Base-by-base conservation (phyloP, 1,140 invertebrate genomes). In the Aphelenchoides fujianensis region DNA sequence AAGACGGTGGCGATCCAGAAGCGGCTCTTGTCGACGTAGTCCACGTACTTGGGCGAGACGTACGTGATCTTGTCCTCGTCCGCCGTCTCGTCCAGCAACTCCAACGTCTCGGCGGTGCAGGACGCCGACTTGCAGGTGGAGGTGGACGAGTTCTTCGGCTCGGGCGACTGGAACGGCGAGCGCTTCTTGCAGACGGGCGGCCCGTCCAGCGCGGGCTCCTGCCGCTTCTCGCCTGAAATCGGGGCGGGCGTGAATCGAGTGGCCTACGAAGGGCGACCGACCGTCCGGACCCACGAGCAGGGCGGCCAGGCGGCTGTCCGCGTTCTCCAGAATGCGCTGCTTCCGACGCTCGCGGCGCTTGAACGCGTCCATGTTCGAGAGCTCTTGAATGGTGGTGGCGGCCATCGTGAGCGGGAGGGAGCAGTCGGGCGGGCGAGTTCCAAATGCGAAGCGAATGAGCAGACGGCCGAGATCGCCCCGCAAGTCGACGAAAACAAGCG, bases 331-430 rank as follows among this genome's bases (percentile, higher is more conserved):
- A 1, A 61, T 61, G 27, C 31, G n/a, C 36, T 61, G 59, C 31
- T 61, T 61, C 36, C 59, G n/a, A 19, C 59, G 59, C 36, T 61
- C 59, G n/a, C 59, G 59, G 2, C 59, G 59, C 36, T 61, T 31
- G n/a, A 61, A 61, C n/a, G 59, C 59, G 31, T 31, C 31, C 59
- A 61, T 19, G 1, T n/a, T n/a, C 27, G 1, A 27, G 16, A n/a
- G 36, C 31, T 61, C 16, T 61, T 61, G 59, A 28, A 61, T 61
- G 16, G 59, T 61, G 59, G 59, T 61, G n/a, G 59, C 59, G n/a
- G 59, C 59, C 59, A 61, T 61, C 36, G 31, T 61, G 27, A 34
- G 27, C 30, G 16, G 59, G 36, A n/a, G n/a, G n/a, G n/a, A n/a
- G n/a, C n/a, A 61, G 19, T 61, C 2, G n/a, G 1, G 16, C 12